Conservation (phyloP, 2,797 vertebrate species). For the Gymnoscopelus microlampas region DNA sequence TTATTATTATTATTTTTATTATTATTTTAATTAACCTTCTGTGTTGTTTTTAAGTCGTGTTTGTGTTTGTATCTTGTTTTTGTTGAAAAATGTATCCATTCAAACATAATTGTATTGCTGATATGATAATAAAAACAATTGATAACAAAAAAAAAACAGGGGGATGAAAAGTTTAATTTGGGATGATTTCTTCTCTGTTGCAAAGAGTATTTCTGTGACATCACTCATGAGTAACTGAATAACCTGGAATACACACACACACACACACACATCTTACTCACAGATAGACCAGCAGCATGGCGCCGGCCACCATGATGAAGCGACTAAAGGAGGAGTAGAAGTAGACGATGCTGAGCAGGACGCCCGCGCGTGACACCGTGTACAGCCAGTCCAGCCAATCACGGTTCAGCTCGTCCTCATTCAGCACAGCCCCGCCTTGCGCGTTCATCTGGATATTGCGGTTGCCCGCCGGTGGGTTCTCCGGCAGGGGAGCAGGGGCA, state of each 20-base stretch:
- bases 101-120: no score
- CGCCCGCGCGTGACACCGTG: conserved; percentile 90
- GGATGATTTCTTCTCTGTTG: no score
- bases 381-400: conserved; percentile 99
- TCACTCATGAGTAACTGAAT: no score
- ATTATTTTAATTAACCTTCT: no score
- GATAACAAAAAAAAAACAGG: no score
- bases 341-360: conserved; percentile 96
- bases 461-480: conserved; percentile 85
- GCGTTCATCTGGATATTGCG: conserved; percentile 95
- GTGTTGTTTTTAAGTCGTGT: no score
- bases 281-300: conserved; percentile 96
- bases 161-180: no score
- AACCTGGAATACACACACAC: conserved; percentile 17
- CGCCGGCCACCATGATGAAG: conserved; percentile 93
- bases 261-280: conserved; percentile 77
- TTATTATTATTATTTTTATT: no score
- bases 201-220: no score
- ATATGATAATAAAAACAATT: no score
- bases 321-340: conserved; percentile 98
- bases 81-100: no score
- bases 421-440: conserved; percentile 90
- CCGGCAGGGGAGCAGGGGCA: conserved; percentile 78
- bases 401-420: conserved; percentile 94
- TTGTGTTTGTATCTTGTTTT: no score